These are phyloP conservation scores for Synanthedon myopaeformis DNA, from an alignment of 2,888 invertebrate genomes.

Conservation along the genomic window DNA sequence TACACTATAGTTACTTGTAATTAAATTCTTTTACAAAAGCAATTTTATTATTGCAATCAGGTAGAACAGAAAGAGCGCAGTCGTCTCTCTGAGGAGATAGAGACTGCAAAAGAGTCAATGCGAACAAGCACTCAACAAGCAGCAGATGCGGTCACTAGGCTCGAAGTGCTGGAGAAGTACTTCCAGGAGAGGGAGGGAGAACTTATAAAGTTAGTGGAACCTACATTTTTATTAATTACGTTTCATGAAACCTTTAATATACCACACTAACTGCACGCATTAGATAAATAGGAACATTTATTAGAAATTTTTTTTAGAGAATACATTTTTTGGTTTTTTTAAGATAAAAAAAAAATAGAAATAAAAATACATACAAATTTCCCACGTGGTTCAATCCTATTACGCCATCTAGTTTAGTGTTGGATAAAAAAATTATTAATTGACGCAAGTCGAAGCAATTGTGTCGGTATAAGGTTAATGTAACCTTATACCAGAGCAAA, in stretches of 20 bases:
- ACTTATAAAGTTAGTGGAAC: conserved; percentile 80
- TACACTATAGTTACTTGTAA: neutral
- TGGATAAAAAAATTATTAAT: too few species aligned
- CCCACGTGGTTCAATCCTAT: too few species aligned
- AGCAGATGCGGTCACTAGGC: conserved; percentile 81
- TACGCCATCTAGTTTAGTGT: too few species aligned
- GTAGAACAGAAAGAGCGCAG: conserved; percentile 41
- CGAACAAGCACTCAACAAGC: conserved; percentile 43
- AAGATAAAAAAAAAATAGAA: too few species aligned
- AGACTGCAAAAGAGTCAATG: conserved; percentile 34
- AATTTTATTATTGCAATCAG: conserved; percentile 16
- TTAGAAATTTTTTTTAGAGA: too few species aligned
- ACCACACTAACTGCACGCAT: too few species aligned
- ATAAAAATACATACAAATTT: too few species aligned
- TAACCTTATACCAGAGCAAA: too few species aligned
- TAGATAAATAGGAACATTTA: too few species aligned
- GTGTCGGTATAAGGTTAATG: too few species aligned
- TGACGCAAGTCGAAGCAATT: too few species aligned
- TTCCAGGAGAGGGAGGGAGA: conserved; percentile 92
- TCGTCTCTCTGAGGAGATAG: conserved; percentile 39
- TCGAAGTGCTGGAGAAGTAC: conserved; percentile 88
- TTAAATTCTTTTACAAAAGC: neutral
- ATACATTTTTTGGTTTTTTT: too few species aligned
- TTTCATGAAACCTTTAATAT: neutral
- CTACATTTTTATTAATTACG: neutral